phyloP scores from a whole-genome alignment of 2,888 invertebrate species.

The Clitarchus hookeri region DNA sequence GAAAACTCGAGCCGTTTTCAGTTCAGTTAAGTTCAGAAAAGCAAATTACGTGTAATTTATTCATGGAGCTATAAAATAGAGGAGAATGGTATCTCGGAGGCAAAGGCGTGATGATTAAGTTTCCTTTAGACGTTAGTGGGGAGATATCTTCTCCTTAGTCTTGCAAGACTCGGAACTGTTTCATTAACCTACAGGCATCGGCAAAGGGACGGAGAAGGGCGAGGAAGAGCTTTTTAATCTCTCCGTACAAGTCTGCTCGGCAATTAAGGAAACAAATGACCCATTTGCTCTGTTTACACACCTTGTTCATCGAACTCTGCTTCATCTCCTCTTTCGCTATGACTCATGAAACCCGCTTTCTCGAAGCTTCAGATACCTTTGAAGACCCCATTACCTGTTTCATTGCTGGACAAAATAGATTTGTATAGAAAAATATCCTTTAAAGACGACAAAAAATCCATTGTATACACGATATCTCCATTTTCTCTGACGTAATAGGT shows the following conservation, averaged over 20 bases:
- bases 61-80: neutral
- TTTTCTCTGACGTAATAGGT: no score
- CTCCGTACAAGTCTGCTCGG: neutral
- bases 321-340: neutral
- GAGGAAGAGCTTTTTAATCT: conserved; percentile 2
- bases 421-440: no score
- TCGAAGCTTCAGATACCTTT: neutral
- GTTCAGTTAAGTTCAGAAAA: neutral
- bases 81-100: neutral
- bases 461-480: no score
- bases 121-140: neutral
- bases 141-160: no score
- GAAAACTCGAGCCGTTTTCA: neutral
- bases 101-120: neutral
- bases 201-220: neutral
- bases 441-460: no score
- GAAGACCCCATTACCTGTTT: no score
- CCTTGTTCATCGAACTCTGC: neutral
- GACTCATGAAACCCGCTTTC: neutral
- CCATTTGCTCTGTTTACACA: neutral
- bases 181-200: neutral
- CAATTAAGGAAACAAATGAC: neutral
- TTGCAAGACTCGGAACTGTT: neutral
- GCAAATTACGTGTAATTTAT: neutral
- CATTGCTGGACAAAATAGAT: no score